Evolutionary conservation across 2,113 vertebrate genomes (phyloP), one percentile per base, ranked within the genome.

Genomic region (human (Homo sapiens)): DNA sequence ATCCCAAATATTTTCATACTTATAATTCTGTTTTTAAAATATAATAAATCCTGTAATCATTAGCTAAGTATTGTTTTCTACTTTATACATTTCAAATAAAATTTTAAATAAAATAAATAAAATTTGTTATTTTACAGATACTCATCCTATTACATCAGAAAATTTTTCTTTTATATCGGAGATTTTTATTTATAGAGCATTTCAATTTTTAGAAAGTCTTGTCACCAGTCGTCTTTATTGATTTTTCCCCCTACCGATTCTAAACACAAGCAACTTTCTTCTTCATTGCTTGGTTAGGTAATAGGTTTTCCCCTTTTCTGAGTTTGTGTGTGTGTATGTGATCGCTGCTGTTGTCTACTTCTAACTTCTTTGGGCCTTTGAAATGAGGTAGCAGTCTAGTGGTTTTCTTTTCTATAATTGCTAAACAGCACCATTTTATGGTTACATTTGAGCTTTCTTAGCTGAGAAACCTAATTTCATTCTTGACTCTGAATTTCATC

Each of bases 11-110:
- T 48, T 35, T 50, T 52, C 22, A 45, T 48, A 59, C 30, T 59
- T 13, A 61, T 30, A 84, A 48, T 89, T 84, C 25, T 68, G n/a
- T 48, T 57, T 96, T 68, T 66, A 25, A 89, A 82, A 38, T 66
- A 13, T 50, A 2, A 22, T 66, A 66, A 82, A 1, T 10, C 30
- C 35, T 32, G 22, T 68, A 35, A 68, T 72, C 20, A 70, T 50
- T 50, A 68, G 12, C 23, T 85, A 72, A 40, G 3, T 72, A 73
- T 87, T 61, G 22, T 59, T 68, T 76, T 35, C 6, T 18, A 17
- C 6, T 48, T 57, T 23, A 40, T 61, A 27, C 55, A 57, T 83
- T 57, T 93, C 16, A 76, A 66, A 30, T 92, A 52, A 82, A 75
- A 66, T 83, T 57, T 93, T 22, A 76, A 66, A n/a, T 92, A 30